Evolutionary conservation across 2,888 invertebrate genomes (phyloP), one percentile per base, ranked within the genome.

Genomic region (Pheosia gnoma): DNA sequence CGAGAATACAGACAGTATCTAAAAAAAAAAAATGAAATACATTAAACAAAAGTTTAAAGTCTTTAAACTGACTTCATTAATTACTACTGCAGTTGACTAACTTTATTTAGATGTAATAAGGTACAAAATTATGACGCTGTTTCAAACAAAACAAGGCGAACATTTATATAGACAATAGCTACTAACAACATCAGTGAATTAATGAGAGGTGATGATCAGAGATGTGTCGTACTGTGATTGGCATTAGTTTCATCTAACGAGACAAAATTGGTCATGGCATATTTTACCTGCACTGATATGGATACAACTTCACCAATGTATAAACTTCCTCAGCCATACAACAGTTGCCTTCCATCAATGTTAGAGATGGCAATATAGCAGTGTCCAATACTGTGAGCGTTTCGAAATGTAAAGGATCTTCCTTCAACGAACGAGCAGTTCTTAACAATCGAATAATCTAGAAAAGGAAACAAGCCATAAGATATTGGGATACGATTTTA

Each of bases 241-340:
- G 25, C 2, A 43, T 43, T 0, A 9, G 10, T 10, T 43, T 43
- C 8, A 7, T 9, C 4, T 9, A 9, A 43, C 43, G 9, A 43
- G 7, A 9, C 9, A 0, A 43, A 43, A 9, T 4, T 43, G 55
- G 13, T 62, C 2, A 38, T 60, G 11, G n/a, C 11, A 11, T n/a
- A 57, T 59, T 45, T 73, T 94, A 96, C 89, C 97, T 95, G 90
- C 95, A 95, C 75, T 98, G 97, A 86, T 98, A 98, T 0, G 98
- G 97, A 88, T 97, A 98, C 58, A 96, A 91, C 83, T 97, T 97
- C 25, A 98, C 89, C 58, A 99, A 95, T 57, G 96, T 96, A 97
- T 99, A 99, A 66, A 99, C 95, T 88, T 99, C 99, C 87, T 99
- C 99, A 4, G 99, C 97, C 87, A 99, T 96, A 75, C 98, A 98